A percentile compares a stretch with the other conserved stretches of the same genome.
Conservation (phyloP, 2,888 invertebrate species). For the Tipula confusa region DNA sequence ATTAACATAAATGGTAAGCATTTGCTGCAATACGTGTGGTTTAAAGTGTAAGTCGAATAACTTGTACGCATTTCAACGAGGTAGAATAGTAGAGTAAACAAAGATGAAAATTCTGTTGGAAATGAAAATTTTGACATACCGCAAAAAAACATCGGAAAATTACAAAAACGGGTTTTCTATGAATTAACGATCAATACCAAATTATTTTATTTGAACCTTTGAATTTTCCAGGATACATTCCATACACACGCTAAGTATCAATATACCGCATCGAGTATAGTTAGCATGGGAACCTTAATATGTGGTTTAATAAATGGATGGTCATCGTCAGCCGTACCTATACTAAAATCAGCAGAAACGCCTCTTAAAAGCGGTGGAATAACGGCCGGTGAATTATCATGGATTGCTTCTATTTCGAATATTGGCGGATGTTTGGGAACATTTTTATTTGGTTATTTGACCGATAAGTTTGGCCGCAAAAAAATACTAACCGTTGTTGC, state of each 20-base stretch:
- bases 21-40: too few species aligned
- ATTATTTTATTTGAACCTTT: background rate
- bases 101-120: too few species aligned
- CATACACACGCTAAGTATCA: background rate
- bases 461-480: constrained; percentile 44
- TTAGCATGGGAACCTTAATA: background rate
- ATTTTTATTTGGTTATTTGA: constrained; percentile 41
- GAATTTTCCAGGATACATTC: background rate
- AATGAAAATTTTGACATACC: too few species aligned
- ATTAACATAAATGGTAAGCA: too few species aligned
- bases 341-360: constrained; percentile 39
- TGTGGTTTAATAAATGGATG: constrained; percentile 40
- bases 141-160: too few species aligned
- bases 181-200: background rate
- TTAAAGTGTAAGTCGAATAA: too few species aligned
- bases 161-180: too few species aligned
- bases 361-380: constrained; percentile 34
- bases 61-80: too few species aligned
- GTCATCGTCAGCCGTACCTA: constrained; percentile 43
- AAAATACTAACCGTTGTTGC: constrained; percentile 42
- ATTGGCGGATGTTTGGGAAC: constrained; percentile 45
- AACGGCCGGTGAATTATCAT: constrained; percentile 44
- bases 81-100: too few species aligned
- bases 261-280: background rate
- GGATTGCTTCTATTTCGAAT: constrained; percentile 44